Base-by-base conservation (phyloP, 2,888 invertebrate genomes). In the Ptychoptera contaminata region DNA sequence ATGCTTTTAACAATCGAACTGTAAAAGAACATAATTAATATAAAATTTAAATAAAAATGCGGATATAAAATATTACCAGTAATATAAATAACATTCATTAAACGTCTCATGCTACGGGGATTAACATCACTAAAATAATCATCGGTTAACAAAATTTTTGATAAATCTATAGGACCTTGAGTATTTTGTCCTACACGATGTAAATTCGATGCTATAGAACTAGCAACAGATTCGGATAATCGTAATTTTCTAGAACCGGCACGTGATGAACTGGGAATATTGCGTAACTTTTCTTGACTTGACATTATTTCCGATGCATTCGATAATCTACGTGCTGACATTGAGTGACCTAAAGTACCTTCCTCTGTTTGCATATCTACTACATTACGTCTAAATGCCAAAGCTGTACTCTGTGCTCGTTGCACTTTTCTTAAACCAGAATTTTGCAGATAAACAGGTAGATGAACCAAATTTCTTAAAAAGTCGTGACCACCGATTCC, bases 91-190 rank as follows among this genome's bases (percentile, higher is more conserved):
- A 96, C 93, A 66, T 97, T 96, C 90, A 96, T 91, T 16, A 96
- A 73, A 44, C 96, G 73, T 49, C 92, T 70, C 92, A 98, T 93
- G 56, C 92, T 93, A 40, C 94, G 73, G 0, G 97, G 98, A 70
- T 96, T 98, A 50, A 98, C 92, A 64, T 97, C 97, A 56, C 93
- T 94, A 66, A 98, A 97, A 70, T 98, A 98, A 65, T 97, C 96
- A 59, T 96, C 96, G 1, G 94, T 94, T 15, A 93, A 74, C 51
- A 97, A 71, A 69, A 92, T 90, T 54, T 87, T 80, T 37, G 86
- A 69, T 23, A 74, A 51, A 47, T 64, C 77, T 56, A 63, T 56
- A 23, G 59, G 60, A 7, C 63, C 63, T 42, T 62, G 64, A 46
- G 79, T 79, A 42, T 82, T 80, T 37, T 82, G 82, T 1, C 80